A percentile compares a stretch with the other conserved stretches of the same genome.
Conservation (phyloP, 2,888 invertebrate species). For the Drosophila peninsularis region DNA sequence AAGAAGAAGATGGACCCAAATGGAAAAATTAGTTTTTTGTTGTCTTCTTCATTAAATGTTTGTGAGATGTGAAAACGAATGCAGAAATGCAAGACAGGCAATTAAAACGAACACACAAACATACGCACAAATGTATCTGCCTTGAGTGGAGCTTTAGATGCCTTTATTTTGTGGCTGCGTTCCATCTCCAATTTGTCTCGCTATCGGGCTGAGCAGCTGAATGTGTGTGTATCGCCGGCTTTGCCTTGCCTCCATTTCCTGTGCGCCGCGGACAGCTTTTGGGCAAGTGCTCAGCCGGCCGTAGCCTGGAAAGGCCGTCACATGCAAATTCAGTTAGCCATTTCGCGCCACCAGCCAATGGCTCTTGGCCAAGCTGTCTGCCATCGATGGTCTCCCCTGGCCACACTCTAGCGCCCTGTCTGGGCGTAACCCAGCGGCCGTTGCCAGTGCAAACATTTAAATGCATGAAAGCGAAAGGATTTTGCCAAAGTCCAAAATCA, state of each 20-base stretch:
- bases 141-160: constrained; percentile 6
- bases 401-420: constrained; percentile 8
- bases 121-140: not conserved
- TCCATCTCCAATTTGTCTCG: constrained; percentile 55
- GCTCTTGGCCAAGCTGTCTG: constrained; percentile 66
- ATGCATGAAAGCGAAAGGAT: constrained; percentile 85
- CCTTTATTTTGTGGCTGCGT: constrained; percentile 24
- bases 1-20: constrained; percentile 20
- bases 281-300: constrained; percentile 31
- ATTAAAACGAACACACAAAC: constrained; percentile 51
- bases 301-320: constrained; percentile 18
- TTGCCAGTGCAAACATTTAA: constrained; percentile 73
- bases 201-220: not conserved
- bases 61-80: constrained; percentile 46
- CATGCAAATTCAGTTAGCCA: constrained; percentile 60
- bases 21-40: constrained; percentile 57
- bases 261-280: constrained; percentile 24
- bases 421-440: constrained; percentile 31
- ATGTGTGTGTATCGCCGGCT: not conserved
- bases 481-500: constrained; percentile 79
- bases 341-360: constrained; percentile 54
- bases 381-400: constrained; percentile 23
- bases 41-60: constrained; percentile 13
- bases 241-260: constrained; percentile 41
- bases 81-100: constrained; percentile 60